These are phyloP conservation scores for Allolobophora icterica DNA, from an alignment of 2,888 invertebrate species.

Conservation along the genomic window DNA sequence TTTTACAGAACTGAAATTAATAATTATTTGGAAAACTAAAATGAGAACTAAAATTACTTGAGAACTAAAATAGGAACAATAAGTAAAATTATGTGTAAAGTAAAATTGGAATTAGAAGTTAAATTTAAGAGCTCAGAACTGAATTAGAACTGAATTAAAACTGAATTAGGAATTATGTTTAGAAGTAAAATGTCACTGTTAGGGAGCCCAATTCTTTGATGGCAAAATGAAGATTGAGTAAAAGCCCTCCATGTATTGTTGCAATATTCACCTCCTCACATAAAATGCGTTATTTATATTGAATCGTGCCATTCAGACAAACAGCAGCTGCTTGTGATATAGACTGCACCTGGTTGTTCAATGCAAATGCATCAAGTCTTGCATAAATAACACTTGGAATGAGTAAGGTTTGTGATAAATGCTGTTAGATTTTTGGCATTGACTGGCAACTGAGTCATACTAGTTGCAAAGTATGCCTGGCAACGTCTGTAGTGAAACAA, in stretches of 20 bases:
- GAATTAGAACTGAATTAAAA: too few relatives aligned
- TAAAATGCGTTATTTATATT: neutral
- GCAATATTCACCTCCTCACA: neutral
- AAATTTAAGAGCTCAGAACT: too few relatives aligned
- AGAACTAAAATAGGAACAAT: too few relatives aligned
- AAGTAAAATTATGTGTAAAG: too few relatives aligned
- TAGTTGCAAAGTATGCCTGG: neutral
- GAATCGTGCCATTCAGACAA: neutral
- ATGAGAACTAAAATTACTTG: too few relatives aligned
- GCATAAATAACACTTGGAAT: neutral
- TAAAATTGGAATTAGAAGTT: too few relatives aligned
- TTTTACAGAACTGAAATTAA: too few relatives aligned
- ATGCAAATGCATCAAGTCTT: slow-evolving; percentile 8
- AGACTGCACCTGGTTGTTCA: neutral
- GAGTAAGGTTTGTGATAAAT: neutral
- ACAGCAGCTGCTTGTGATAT: neutral
- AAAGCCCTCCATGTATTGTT: neutral
- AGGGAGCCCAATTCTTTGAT: neutral
- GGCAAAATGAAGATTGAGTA: neutral
- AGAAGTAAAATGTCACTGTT: too few relatives aligned
- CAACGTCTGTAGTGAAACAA: neutral
- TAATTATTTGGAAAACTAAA: too few relatives aligned
- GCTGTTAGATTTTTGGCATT: neutral
- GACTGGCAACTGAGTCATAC: slow-evolving; percentile 3
- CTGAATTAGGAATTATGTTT: too few relatives aligned